Conservation (phyloP, 2,888 invertebrate species). For the Dermolepida albohirtum region DNA sequence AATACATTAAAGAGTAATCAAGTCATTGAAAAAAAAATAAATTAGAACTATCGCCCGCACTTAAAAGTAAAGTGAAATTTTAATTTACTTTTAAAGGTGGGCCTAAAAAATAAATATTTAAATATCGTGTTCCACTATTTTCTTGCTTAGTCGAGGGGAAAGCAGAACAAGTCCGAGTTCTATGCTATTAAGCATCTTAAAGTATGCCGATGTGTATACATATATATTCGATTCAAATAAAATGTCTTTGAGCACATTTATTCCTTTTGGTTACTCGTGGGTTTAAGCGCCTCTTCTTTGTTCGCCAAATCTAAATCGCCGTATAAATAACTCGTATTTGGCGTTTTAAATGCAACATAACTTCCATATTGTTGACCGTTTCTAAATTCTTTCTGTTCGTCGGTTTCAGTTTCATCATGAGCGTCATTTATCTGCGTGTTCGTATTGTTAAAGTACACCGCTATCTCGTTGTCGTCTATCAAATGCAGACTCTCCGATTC, state of each 20-base stretch:
- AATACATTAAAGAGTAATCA: too few relatives aligned
- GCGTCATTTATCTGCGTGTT: slow-evolving; percentile 44
- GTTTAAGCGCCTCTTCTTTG: not conserved
- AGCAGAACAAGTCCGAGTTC: slow-evolving; percentile 1
- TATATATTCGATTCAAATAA: not conserved
- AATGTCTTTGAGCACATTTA: slow-evolving; percentile 12
- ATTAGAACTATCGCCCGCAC: too few relatives aligned
- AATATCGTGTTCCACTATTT: not conserved
- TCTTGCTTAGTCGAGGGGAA: not conserved
- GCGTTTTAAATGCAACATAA: slow-evolving; percentile 57
- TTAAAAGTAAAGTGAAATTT: not conserved
- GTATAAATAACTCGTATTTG: slow-evolving; percentile 53
- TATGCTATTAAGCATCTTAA: not conserved
- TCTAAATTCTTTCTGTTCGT: slow-evolving; percentile 48
- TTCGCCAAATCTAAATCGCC: slow-evolving; percentile 45
- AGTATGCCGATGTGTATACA: not conserved
- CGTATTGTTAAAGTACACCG: slow-evolving; percentile 68
- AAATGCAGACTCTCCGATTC: slow-evolving; percentile 58
- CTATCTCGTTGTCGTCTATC: slow-evolving; percentile 71
- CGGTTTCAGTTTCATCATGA: slow-evolving; percentile 41
- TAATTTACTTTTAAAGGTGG: slow-evolving; percentile 12
- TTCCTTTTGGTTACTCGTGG: not conserved
- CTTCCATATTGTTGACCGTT: slow-evolving; percentile 57
- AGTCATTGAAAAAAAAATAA: too few relatives aligned
- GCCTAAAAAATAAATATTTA: slow-evolving; percentile 12